Evolutionary conservation across 2,888 invertebrate genomes (phyloP), one percentile per base, ranked within the genome.

Genomic region (Ferrisia virgata): DNA sequence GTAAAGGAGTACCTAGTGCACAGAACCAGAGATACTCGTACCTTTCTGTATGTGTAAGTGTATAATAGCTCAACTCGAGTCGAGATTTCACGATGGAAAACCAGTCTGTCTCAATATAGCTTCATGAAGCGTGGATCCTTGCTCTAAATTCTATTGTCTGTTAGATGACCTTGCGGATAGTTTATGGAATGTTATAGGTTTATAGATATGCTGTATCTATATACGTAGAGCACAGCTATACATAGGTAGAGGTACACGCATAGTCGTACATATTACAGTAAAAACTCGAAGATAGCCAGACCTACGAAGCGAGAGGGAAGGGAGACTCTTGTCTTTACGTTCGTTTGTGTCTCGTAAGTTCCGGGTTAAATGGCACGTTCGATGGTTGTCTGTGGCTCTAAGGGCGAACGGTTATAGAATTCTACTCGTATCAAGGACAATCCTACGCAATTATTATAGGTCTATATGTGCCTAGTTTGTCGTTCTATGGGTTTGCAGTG

Each of bases 131-230:
- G 11, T 25, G 64, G 39, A 64, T 64, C 64, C 64, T 64, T 64
- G 64, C 64, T 64, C 64, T 64, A 64, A 64, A 64, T 64, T 28
- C 64, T 64, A 64, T 64, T 64, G 64, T 64, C 64, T 64, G 64
- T 64, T 64, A 64, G 25, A 28, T 28, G 64, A 64, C 64, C 64
- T 64, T 64, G 64, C 25, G 64, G 28, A 64, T 64, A 64, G 28
- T 64, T 64, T 28, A 53, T 53, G 53, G 53, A 53, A 53, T 53
- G 22, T n/a, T n/a, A 22, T 47, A n/a, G 47, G 47, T 47, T 22
- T 18, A 22, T 22, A 18, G 13, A 8, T 40, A 9, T n/a, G n/a
- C n/a, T n/a, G n/a, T n/a, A n/a, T n/a, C n/a, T n/a, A n/a, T 53
- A 9, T 8, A n/a, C 40, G 40, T 40, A 40, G 5, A 53, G 22